phyloP scores from a whole-genome alignment of 53 echinoderm and acorn worm genomes.

The Luidia sarsii region DNA sequence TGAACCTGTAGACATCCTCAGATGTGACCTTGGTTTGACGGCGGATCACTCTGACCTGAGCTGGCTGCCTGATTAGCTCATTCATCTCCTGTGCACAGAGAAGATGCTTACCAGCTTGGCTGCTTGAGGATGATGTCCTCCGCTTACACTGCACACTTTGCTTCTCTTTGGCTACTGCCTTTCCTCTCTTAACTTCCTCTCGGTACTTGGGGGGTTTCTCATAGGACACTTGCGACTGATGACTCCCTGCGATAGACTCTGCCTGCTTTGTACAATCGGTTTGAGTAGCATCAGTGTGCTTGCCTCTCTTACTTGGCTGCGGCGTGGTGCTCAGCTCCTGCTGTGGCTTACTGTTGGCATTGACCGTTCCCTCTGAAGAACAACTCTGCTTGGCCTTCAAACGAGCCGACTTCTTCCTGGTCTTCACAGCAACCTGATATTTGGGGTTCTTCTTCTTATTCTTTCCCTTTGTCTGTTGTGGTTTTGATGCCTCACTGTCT shows the following conservation, averaged over 20 bases:
- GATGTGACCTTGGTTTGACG: background rate
- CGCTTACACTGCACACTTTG: background rate
- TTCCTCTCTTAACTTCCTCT: background rate
- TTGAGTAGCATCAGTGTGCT: too few species aligned
- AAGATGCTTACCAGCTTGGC: too few species aligned
- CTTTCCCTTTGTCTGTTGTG: conserved; percentile 13
- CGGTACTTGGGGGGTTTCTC: conserved; percentile 13
- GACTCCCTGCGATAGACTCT: too few species aligned
- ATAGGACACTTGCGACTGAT: background rate
- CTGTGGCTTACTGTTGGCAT: background rate
- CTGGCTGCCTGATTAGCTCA: background rate
- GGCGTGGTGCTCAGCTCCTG: background rate
- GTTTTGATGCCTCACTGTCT: background rate
- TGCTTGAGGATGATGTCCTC: background rate
- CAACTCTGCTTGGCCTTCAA: conserved; percentile 19
- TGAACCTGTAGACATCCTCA: background rate
- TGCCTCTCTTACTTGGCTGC: too few species aligned
- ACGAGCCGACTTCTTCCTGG: conserved; percentile 40
- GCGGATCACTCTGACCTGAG: background rate
- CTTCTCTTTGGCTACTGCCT: background rate
- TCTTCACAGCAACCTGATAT: conserved; percentile 24
- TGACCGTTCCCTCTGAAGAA: background rate
- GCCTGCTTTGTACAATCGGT: too few species aligned
- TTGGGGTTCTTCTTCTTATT: background rate
- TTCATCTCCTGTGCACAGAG: too few species aligned